Evolutionary conservation across 2,888 invertebrate genomes (phyloP).

Genomic region (Subacronicta megacephala): DNA sequence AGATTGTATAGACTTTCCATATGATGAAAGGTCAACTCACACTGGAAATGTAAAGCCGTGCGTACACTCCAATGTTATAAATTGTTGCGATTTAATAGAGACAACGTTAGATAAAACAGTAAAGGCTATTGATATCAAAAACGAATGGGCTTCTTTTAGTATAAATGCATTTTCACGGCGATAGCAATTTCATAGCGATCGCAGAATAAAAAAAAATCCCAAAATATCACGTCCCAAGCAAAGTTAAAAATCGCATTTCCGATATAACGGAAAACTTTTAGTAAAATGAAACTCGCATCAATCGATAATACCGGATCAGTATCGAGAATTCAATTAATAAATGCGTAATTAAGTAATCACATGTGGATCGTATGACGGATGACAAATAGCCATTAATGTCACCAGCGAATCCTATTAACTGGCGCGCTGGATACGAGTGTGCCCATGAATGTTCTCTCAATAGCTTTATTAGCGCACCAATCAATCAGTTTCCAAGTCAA

Average conservation of each 20-base stretch:
- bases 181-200: slow-evolving; percentile 30
- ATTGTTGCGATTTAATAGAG: slow-evolving; percentile 4
- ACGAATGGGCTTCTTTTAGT: no score
- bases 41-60: no score
- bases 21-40: no score
- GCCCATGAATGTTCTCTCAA: slow-evolving; percentile 67
- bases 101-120: slow-evolving; percentile 23
- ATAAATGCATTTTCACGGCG: not conserved
- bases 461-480: slow-evolving; percentile 76
- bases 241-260: slow-evolving; percentile 9
- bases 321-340: slow-evolving; percentile 58
- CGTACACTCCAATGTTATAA: no score
- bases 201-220: slow-evolving; percentile 3
- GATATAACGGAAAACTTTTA: slow-evolving; percentile 16
- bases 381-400: slow-evolving; percentile 85
- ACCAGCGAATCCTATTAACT: slow-evolving; percentile 73
- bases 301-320: slow-evolving; percentile 37
- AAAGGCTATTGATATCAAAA: no score
- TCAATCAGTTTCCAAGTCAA: slow-evolving; percentile 75
- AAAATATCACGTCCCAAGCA: slow-evolving; percentile 16
- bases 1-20: no score
- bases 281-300: slow-evolving; percentile 35
- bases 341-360: slow-evolving; percentile 79
- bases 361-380: slow-evolving; percentile 77
- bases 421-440: slow-evolving; percentile 61